These are phyloP conservation scores for Tetrao urogallus DNA, from an alignment of 2,113 vertebrate genomes.

Conservation along the genomic window DNA sequence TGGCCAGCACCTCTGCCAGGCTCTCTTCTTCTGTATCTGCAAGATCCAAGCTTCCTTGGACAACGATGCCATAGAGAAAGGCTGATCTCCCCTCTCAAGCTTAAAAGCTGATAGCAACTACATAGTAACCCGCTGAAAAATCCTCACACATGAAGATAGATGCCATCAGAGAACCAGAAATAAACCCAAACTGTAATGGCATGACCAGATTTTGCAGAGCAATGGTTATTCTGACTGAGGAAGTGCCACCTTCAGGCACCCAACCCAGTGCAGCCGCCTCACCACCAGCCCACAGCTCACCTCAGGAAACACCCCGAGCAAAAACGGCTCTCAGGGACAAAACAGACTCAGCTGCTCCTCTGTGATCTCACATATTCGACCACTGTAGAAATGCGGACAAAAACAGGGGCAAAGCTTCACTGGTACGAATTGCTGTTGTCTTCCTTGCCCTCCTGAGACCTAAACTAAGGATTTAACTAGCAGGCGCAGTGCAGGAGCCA, in stretches of 20 bases:
- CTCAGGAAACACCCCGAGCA: background rate
- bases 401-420: background rate
- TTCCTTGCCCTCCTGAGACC: background rate
- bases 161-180: background rate
- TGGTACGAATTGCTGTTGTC: background rate
- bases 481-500: background rate
- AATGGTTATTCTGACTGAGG: background rate
- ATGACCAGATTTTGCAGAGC: background rate
- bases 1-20: background rate
- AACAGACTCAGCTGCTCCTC: background rate
- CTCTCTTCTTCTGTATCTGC: background rate
- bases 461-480: background rate
- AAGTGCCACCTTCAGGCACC: background rate
- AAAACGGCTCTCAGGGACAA: background rate
- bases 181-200: background rate
- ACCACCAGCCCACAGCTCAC: background rate
- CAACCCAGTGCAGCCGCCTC: background rate
- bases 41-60: background rate
- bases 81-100: background rate
- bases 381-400: accelerated
- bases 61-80: background rate
- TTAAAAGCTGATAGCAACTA: background rate
- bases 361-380: background rate
- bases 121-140: background rate
- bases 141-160: background rate